These are phyloP conservation scores for Scrobipalpa atriplicella DNA, from an alignment of 2,888 invertebrate genomes.

Conservation along the genomic window DNA sequence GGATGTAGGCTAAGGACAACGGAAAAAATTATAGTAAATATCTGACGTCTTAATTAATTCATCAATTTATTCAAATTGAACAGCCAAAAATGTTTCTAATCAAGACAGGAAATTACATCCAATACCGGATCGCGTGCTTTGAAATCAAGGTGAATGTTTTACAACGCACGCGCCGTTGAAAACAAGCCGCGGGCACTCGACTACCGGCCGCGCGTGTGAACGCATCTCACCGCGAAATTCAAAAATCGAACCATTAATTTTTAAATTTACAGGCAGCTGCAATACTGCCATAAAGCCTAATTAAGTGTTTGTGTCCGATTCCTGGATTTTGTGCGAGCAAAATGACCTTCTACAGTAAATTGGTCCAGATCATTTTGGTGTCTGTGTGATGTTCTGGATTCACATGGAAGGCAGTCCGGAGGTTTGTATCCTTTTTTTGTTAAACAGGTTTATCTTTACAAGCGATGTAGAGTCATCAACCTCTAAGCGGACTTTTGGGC, in stretches of 20 bases:
- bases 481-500: not conserved
- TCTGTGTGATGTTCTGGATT: slow-evolving; percentile 62
- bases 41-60: not conserved
- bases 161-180: slow-evolving; percentile 48
- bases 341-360: slow-evolving; percentile 80
- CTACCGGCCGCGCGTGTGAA: slow-evolving; percentile 53
- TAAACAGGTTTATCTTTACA: not conserved
- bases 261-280: slow-evolving; percentile 16
- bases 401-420: slow-evolving; percentile 24
- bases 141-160: slow-evolving; percentile 69
- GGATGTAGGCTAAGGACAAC: not conserved
- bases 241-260: slow-evolving; percentile 37
- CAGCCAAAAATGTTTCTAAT: not conserved
- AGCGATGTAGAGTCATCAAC: not conserved
- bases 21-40: not conserved
- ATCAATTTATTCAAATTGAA: not conserved
- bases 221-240: slow-evolving; percentile 47
- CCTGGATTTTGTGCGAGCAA: slow-evolving; percentile 38
- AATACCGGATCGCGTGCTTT: slow-evolving; percentile 31
- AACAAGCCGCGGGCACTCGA: slow-evolving; percentile 57
- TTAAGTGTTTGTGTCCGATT: slow-evolving; percentile 10
- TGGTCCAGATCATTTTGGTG: slow-evolving; percentile 77
- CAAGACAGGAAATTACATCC: not conserved
- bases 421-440: slow-evolving; percentile 25
- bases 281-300: not conserved